A percentile compares a stretch with the other conserved stretches of the same genome.
Evolutionary conservation across 37 sponge, comb jelly and placozoan species (phyloP).

Genomic region (Amphimedon queenslandica): DNA sequence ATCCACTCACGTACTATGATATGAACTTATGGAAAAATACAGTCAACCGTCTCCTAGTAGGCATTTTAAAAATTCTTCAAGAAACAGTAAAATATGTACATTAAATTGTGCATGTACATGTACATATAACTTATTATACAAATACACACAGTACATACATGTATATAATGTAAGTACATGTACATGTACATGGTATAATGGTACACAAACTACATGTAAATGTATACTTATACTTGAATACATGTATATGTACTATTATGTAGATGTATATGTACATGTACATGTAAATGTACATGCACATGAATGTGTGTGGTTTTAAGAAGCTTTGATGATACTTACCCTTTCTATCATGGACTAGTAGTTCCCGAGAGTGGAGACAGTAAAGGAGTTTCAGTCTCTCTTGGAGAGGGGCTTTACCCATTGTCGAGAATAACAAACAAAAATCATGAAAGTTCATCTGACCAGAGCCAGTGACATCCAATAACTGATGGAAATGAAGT

Average conservation of each 20-base stretch:
- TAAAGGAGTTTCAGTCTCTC: slow-evolving; percentile 71
- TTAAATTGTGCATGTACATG: no score
- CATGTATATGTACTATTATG: neutral
- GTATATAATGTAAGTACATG: neutral
- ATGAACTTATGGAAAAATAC: no score
- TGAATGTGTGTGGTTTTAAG: neutral
- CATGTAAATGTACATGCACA: neutral
- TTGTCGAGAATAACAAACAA: slow-evolving; percentile 42
- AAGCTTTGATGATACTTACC: no score
- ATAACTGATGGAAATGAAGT: slow-evolving; percentile 24
- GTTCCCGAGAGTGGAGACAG: slow-evolving; percentile 32
- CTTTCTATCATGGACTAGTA: neutral
- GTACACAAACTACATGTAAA: neutral
- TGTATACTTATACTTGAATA: neutral
- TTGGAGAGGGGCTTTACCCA: slow-evolving; percentile 55
- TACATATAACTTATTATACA: no score
- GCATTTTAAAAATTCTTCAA: no score
- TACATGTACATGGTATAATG: neutral
- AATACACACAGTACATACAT: no score
- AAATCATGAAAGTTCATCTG: slow-evolving; percentile 65
- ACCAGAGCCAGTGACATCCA: slow-evolving; percentile 28
- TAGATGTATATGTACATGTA: slow-evolving; percentile 1
- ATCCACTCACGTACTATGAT: no score
- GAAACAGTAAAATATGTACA: no score
- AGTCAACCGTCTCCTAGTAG: no score